phyloP scores from a whole-genome alignment of 2,113 vertebrate species.

The Odontesthes bonariensis region DNA sequence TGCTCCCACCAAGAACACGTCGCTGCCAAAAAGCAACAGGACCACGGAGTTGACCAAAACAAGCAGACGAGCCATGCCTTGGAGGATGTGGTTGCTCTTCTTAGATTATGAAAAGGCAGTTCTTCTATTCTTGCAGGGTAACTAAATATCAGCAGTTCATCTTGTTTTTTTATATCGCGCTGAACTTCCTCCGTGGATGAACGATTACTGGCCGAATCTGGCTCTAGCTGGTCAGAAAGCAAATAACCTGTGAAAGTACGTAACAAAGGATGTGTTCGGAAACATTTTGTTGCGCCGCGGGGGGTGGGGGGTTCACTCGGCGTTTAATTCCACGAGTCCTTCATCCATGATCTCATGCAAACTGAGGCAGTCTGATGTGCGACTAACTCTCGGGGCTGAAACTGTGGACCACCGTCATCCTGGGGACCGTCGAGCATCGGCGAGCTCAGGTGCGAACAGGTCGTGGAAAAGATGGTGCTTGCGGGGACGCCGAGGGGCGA shows the following conservation, averaged over 20 bases:
- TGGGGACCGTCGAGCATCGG: conserved; percentile 19
- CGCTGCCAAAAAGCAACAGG: conserved; percentile 92
- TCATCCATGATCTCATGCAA: conserved; percentile 27
- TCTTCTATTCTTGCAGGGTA: conserved; percentile 32
- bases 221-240: conserved; percentile 53
- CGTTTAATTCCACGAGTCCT: conserved; percentile 58
- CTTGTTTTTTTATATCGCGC: conserved; percentile 34
- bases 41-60: conserved; percentile 81
- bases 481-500: conserved; percentile 11
- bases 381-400: conserved; percentile 2
- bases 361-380: background rate
- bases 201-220: background rate
- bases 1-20: conserved; percentile 90
- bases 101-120: conserved; percentile 5
- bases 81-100: conserved; percentile 28
- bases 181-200: conserved; percentile 27
- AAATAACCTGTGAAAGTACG: conserved; percentile 37
- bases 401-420: conserved; percentile 15
- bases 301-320: conserved; percentile 39
- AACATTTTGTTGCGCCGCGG: conserved; percentile 48
- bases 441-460: conserved; percentile 41
- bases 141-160: conserved; percentile 47
- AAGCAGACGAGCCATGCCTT: conserved; percentile 81
- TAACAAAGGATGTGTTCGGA: conserved; percentile 32
- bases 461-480: conserved; percentile 34